Percentiles rank a stretch among this genome's conserved stretches.
These are phyloP conservation scores for Macroramphosus scolopax DNA, from an alignment of 2,797 vertebrate genomes.

Conservation along the genomic window DNA sequence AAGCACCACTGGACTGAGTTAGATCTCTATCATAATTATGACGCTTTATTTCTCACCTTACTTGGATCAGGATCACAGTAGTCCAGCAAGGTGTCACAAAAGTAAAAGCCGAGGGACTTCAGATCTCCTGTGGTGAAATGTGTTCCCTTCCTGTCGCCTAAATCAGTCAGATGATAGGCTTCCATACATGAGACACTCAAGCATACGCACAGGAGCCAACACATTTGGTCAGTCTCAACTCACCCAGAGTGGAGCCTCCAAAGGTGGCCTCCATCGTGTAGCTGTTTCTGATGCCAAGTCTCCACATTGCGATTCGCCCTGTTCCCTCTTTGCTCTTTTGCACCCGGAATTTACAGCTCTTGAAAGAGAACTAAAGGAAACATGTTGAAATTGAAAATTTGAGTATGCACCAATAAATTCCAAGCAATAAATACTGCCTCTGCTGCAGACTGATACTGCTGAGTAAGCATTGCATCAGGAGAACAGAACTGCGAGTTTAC, in stretches of 20 bases:
- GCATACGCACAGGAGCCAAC: not conserved
- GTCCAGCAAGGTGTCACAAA: slow-evolving; percentile 92
- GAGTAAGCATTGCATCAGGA: not conserved
- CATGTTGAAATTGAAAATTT: not conserved
- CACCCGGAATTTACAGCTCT: slow-evolving; percentile 91
- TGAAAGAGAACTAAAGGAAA: slow-evolving; percentile 86
- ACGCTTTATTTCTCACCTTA: slow-evolving; percentile 77
- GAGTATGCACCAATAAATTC: not conserved
- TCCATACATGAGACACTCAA: not conserved
- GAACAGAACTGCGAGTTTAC: slow-evolving; percentile 53
- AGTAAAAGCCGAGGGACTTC: slow-evolving; percentile 83
- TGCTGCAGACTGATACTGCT: not conserved
- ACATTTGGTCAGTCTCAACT: slow-evolving; percentile 25
- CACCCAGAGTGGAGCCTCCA: slow-evolving; percentile 89
- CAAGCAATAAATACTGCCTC: not conserved
- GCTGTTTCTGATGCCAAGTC: slow-evolving; percentile 88
- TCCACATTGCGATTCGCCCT: slow-evolving; percentile 90
- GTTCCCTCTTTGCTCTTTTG: slow-evolving; percentile 93
- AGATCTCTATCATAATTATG: too few species aligned
- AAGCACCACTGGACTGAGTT: too few species aligned
- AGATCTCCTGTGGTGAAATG: slow-evolving; percentile 88
- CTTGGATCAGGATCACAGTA: slow-evolving; percentile 85
- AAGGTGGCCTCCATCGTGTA: slow-evolving; percentile 94
- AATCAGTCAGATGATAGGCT: slow-evolving; percentile 10
- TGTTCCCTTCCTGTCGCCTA: slow-evolving; percentile 83